Percentiles rank a stretch among this genome's conserved stretches.
phyloP scores from a whole-genome alignment of 2,797 vertebrate species.

The Silurus aristotelis region DNA sequence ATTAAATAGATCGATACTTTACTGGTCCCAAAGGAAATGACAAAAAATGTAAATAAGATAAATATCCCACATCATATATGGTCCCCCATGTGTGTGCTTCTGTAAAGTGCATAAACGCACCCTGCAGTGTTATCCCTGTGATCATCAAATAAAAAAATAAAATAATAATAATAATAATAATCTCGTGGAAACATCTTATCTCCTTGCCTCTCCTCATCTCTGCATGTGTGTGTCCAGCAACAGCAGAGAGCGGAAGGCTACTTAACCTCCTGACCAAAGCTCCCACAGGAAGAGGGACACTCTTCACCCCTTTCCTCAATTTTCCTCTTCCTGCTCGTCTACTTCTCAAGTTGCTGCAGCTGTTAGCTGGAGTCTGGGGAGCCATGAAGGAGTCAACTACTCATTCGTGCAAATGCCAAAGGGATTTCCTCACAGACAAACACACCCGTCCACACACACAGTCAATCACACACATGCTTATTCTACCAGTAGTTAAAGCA shows the following conservation, averaged over 20 bases:
- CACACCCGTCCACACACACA: slow-evolving; percentile 6
- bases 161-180: not conserved
- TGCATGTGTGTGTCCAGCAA: slow-evolving; percentile 25
- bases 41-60: not conserved
- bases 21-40: not conserved
- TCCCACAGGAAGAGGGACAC: slow-evolving; percentile 33
- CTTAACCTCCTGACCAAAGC: slow-evolving; percentile 44
- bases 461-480: slow-evolving; percentile 18
- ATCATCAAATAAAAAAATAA: not conserved
- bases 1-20: not conserved
- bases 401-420: slow-evolving; percentile 52
- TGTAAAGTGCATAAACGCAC: not conserved
- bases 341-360: slow-evolving; percentile 65
- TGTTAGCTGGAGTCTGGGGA: slow-evolving; percentile 62
- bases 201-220: slow-evolving; percentile 7
- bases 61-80: not conserved
- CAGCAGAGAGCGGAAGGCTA: slow-evolving; percentile 22
- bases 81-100: not conserved
- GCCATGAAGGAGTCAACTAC: slow-evolving; percentile 43
- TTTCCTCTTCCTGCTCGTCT: slow-evolving; percentile 32
- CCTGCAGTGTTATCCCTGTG: not conserved
- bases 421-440: slow-evolving; percentile 44
- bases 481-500: slow-evolving; percentile 1
- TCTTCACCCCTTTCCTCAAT: slow-evolving; percentile 13
- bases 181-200: not conserved